Conservation (phyloP, 1,140 invertebrate species). For the Hyposmocoma kahamanoa region DNA sequence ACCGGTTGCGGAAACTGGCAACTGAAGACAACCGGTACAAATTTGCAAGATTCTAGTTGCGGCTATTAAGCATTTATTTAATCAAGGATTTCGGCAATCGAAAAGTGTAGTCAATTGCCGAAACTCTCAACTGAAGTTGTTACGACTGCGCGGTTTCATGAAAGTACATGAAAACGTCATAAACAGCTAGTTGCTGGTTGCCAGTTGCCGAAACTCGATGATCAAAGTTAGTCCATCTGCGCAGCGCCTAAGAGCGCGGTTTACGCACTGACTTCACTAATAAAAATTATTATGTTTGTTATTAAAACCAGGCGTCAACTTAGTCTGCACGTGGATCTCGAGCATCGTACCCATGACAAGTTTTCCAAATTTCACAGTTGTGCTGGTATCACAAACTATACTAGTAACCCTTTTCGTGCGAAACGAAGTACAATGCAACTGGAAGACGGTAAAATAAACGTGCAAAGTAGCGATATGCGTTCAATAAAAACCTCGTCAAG, state of each 20-base stretch:
- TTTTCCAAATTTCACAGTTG: conserved; percentile 49
- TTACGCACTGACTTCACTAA: background rate
- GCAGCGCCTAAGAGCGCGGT: background rate
- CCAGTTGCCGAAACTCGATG: too few species aligned
- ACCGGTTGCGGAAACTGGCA: too few species aligned
- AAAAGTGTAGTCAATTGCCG: too few species aligned
- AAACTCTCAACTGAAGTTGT: too few species aligned
- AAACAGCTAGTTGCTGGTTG: background rate
- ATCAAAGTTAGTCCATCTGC: background rate
- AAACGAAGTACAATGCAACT: conserved; percentile 11
- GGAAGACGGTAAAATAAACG: conserved; percentile 21
- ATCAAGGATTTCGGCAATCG: too few species aligned
- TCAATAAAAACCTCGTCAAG: conserved; percentile 5
- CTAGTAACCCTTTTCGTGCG: too few species aligned
- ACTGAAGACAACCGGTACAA: too few species aligned
- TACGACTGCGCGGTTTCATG: background rate
- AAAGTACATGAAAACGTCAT: background rate
- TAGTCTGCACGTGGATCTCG: conserved; percentile 35
- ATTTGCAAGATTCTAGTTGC: too few species aligned
- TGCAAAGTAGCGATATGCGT: conserved; percentile 10
- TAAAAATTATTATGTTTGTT: background rate
- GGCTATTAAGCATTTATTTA: too few species aligned
- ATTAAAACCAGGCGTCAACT: conserved; percentile 34
- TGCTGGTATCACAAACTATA: conserved; percentile 35
- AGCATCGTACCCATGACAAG: conserved; percentile 35